These are phyloP conservation scores for Papilio protenor DNA, from an alignment of 2,888 invertebrate genomes.

Conservation along the genomic window DNA sequence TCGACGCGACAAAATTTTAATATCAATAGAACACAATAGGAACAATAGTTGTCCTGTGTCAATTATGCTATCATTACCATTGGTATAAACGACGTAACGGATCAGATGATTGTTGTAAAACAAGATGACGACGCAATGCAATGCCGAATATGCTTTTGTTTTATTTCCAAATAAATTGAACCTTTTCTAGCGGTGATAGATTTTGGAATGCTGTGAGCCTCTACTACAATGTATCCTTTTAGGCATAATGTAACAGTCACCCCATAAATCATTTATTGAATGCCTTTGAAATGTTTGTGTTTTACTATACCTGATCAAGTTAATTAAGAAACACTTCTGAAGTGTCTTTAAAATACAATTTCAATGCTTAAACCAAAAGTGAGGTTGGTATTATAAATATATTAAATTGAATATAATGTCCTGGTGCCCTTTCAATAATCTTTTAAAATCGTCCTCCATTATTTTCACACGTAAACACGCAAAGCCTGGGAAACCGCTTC, in stretches of 20 bases:
- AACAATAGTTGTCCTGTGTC: slow-evolving; percentile 83
- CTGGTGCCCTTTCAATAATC: neutral
- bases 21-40: slow-evolving; percentile 81
- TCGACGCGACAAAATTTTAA: slow-evolving; percentile 83
- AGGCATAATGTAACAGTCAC: slow-evolving; percentile 69
- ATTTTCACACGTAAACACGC: slow-evolving; percentile 41
- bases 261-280: slow-evolving; percentile 79
- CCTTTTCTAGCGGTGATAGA: slow-evolving; percentile 62
- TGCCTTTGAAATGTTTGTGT: slow-evolving; percentile 69
- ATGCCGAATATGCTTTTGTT: slow-evolving; percentile 51
- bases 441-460: slow-evolving; percentile 48
- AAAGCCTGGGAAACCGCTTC: slow-evolving; percentile 6
- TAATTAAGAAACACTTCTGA: slow-evolving; percentile 1
- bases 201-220: slow-evolving; percentile 52
- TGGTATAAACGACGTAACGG: slow-evolving; percentile 80
- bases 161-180: slow-evolving; percentile 58
- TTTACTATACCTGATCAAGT: slow-evolving; percentile 5
- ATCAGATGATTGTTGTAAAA: slow-evolving; percentile 78
- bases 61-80: slow-evolving; percentile 84
- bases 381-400: neutral
- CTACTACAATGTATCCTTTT: slow-evolving; percentile 70
- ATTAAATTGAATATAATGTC: neutral
- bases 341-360: neutral
- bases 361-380: neutral
- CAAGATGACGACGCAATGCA: slow-evolving; percentile 70